Base-by-base conservation (phyloP, 2,888 invertebrate genomes). In the Gnatocerus cornutus region DNA sequence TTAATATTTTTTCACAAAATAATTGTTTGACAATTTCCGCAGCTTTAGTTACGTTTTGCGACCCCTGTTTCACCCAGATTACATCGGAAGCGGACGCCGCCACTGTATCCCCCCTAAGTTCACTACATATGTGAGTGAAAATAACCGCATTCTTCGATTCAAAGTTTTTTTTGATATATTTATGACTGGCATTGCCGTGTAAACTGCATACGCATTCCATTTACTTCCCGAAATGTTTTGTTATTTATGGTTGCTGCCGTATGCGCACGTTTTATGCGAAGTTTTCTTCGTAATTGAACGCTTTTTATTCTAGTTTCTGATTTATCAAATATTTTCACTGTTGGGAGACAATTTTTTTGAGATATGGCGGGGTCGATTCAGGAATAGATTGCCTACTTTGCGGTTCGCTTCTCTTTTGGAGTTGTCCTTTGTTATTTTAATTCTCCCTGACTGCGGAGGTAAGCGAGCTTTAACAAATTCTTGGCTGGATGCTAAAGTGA, bases 81-180 rank as follows among this genome's bases (percentile, higher is more conserved):
- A 16, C 45, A 59, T 59, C 46, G 45, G 59, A 59, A 45, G 29
- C 33, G 29, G 45, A 45, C 64, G 43, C 64, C 64, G 53, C 64
- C 53, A 52, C 64, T 65, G 56, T 37, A 45, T 46, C 27, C 30
- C 66, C 59, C 66, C 66, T 43, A 50, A 37, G 33, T 55, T 53
- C 30, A 30, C 16, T 76, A 74, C 79, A 79, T 79, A 79, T 79
- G 78, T 78, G 79, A 74, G 75, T 75, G 79, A 76, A 79, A 78
- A 79, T 78, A 77, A 76, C 77, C 78, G 72, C 80, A 79, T 80
- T 79, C 79, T 78, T 79, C 77, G 78, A 76, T 74, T 79, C 77
- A 72, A 66, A 74, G 70, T 74, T 77, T 72, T 74, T 76, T 78
- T 77, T 75, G 77, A 78, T 78, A 78, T 79, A 80, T 81, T 81